Base-by-base conservation (phyloP, 2,888 invertebrate genomes). In the Galeruca laticollis region DNA sequence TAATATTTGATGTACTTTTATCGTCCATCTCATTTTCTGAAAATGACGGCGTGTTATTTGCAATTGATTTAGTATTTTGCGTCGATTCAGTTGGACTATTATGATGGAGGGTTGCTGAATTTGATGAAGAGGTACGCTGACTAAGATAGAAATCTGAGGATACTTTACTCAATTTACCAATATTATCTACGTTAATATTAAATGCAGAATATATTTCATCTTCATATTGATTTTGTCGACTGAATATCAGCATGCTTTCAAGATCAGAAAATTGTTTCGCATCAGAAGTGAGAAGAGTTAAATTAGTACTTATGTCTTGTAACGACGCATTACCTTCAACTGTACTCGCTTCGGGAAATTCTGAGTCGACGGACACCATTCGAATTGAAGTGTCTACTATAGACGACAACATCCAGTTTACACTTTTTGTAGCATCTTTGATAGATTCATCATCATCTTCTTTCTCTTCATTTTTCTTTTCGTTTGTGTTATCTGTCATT, bases 231-330 rank as follows among this genome's bases (percentile, higher is more conserved):
- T 40, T 40, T 40, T 40, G n/a, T n/a, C n/a, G 40, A 5, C 40
- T n/a, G n/a, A 51, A 51, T 51, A 51, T 10, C 15, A 51, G 11
- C 49, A 51, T 20, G 11, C 49, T 51, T 51, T 51, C 49, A 21
- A 51, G 49, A 9, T 51, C 49, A 2, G 18, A 18, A 20, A 20
- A 20, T 20, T 40, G 3, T n/a, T 15, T 40, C 0, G 13, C 37
- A 5, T 6, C 40, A 40, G 40, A 40, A n/a, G 40, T n/a, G 3
- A 13, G 13, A 6, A 13, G 5, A 6, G n/a, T 0, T 1, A n/a
- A 13, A 6, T 51, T 20, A 9, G 6, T 9, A 20, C 21, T 9
- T n/a, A 13, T 2, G 10, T 10, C 18, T 10, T 51, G 20, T 20
- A 3, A 20, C 9, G 49, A 20, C 3, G 47, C 15, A 8, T 20